Conservation (phyloP, 2,113 vertebrate genomes). For the Brachyhypopomus gauderio region DNA sequence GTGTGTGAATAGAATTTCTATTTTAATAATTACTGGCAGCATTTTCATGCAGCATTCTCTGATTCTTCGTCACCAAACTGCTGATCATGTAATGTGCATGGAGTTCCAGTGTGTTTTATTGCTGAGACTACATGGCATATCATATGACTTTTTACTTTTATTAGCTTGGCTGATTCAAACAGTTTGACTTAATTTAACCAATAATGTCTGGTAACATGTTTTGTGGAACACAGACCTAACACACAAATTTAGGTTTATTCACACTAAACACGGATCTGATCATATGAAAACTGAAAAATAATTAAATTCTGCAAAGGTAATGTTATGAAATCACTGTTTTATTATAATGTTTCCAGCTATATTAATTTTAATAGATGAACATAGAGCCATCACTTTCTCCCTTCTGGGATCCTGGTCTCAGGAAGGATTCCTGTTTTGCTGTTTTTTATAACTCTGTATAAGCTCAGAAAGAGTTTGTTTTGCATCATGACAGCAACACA, state of each 20-base stretch:
- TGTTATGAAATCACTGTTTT: background rate
- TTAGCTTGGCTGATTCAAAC: background rate
- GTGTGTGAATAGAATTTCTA: background rate
- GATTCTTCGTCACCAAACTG: background rate
- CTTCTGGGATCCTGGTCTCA: background rate
- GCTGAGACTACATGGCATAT: background rate
- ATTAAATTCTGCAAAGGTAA: constrained; percentile 18
- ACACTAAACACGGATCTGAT: background rate
- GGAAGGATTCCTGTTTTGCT: background rate
- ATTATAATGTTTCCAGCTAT: constrained; percentile 7
- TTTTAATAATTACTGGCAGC: background rate
- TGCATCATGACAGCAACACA: background rate
- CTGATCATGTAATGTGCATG: background rate
- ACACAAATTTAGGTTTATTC: constrained; percentile 11
- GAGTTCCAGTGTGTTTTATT: background rate
- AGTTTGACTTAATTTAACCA: constrained; percentile 17
- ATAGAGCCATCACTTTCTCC: background rate
- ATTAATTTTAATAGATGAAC: constrained; percentile 21
- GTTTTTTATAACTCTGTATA: background rate
- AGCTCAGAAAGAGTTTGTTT: constrained; percentile 16
- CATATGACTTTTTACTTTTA: background rate
- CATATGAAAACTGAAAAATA: background rate
- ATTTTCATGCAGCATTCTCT: background rate
- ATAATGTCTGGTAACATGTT: background rate
- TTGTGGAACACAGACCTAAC: background rate